Evolutionary conservation across 1,140 invertebrate species (phyloP), one percentile per base, ranked within the genome.

Genomic region (Zaprionus capensis): DNA sequence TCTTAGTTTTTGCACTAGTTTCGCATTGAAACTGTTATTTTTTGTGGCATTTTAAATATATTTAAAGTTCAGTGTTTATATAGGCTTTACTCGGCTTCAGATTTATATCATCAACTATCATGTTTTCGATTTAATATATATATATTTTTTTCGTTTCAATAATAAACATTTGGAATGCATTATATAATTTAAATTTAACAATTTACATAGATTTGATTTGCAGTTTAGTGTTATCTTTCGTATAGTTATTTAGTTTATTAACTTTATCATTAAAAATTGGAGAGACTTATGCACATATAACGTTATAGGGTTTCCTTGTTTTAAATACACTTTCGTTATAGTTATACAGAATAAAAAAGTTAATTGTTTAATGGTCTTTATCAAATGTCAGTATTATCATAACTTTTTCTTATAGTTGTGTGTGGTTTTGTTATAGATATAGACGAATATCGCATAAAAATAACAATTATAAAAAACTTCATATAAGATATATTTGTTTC

Each of bases 101-200:
- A 24, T 65, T 44, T 70, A 64, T 64, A 64, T 70, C 51, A 58
- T 71, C 67, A 64, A 71, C 46, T 51, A 49, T 53, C 38, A 55
- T 56, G 6, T 28, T 67, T 41, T 71, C 67, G 28, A 53, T 63
- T 65, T 66, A 53, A 58, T 76, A 67, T 67, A 71, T 75, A 66
- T 79, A 57, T 62, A 62, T 71, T 51, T 46, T 59, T 66, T 72
- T 66, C 59, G 69, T 80, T 81, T 70, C 64, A 55, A 77, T 77
- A 71, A 75, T 87, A 75, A 87, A 87, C 85, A 88, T 90, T 88
- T 88, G 84, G 84, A 88, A 88, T 88, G 84, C 69, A 81, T 88
- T 86, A 71, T 88, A 84, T 88, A 88, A 81, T 80, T 79, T 81
- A 90, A 79, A 81, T 84, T 85, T 85, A 81, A 87, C 83, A 86